A percentile compares a stretch with the other conserved stretches of the same genome.
phyloP scores from a whole-genome alignment of 1,140 invertebrate species.

The Mactra quadrangularis region DNA sequence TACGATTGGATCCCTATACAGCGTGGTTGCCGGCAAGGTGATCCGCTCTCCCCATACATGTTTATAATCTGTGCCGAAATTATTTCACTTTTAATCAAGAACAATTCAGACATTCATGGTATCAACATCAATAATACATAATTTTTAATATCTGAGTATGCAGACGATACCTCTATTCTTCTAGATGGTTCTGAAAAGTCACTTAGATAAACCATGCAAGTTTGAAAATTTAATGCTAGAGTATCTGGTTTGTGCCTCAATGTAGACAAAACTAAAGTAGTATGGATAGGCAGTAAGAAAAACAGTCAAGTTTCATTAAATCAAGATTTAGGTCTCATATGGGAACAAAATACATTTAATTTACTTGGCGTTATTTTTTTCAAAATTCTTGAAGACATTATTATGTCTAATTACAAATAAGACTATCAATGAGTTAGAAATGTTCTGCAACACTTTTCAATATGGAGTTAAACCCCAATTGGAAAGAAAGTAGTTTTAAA shows the following conservation, averaged over 20 bases:
- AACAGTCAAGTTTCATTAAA: no score
- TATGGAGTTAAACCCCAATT: no score
- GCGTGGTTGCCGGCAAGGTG: conserved; percentile 42
- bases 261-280: conserved; percentile 37
- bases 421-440: no score
- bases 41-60: conserved; percentile 28
- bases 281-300: conserved; percentile 53
- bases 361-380: no score
- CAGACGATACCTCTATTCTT: conserved; percentile 53
- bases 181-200: conserved; percentile 57
- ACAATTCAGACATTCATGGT: conserved; percentile 49
- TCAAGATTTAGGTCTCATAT: no score
- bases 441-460: no score
- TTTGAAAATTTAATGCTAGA: conserved; percentile 30
- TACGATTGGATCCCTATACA: conserved; percentile 43
- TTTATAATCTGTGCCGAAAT: conserved; percentile 55
- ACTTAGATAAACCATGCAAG: conserved; percentile 2
- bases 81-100: conserved; percentile 20
- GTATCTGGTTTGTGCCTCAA: conserved; percentile 50
- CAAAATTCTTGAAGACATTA: no score
- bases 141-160: conserved; percentile 34
- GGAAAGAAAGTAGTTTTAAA: no score
- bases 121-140: conserved; percentile 34
- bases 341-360: no score
- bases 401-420: no score